Conservation (phyloP, 2,113 vertebrate species). For the Micromys minutus region DNA sequence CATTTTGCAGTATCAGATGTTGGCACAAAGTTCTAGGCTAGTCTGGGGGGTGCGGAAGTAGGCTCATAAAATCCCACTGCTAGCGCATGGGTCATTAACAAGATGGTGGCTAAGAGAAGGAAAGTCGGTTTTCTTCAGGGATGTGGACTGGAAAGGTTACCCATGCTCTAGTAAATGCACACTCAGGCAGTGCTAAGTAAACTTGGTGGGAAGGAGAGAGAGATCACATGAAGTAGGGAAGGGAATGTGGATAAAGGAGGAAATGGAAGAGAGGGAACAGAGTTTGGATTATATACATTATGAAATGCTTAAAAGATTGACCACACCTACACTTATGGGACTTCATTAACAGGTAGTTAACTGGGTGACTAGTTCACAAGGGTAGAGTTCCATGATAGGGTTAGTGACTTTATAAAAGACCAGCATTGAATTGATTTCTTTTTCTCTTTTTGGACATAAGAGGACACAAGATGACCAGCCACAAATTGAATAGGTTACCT, state of each 20-base stretch:
- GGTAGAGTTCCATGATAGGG: background rate
- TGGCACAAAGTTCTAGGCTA: background rate
- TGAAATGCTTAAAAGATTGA: too few relatives aligned
- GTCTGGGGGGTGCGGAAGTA: background rate
- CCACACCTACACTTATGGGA: background rate
- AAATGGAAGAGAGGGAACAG: background rate
- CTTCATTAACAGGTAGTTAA: background rate
- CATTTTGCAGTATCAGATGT: background rate
- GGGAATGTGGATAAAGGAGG: background rate
- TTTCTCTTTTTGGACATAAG: background rate
- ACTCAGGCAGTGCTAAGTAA: background rate
- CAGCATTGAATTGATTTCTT: background rate
- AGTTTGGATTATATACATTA: background rate
- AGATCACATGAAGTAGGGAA: background rate
- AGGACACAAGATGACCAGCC: background rate
- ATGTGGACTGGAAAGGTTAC: background rate
- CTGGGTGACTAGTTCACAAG: background rate
- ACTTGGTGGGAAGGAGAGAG: background rate
- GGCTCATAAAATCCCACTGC: background rate
- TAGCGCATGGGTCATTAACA: too few relatives aligned
- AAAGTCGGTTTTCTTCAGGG: background rate
- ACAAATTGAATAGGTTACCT: background rate
- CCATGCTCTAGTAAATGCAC: background rate
- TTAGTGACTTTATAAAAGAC: background rate
- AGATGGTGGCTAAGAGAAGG: background rate